phyloP scores from a whole-genome alignment of 2,113 vertebrate genomes.

The Dromiciops gliroides region DNA sequence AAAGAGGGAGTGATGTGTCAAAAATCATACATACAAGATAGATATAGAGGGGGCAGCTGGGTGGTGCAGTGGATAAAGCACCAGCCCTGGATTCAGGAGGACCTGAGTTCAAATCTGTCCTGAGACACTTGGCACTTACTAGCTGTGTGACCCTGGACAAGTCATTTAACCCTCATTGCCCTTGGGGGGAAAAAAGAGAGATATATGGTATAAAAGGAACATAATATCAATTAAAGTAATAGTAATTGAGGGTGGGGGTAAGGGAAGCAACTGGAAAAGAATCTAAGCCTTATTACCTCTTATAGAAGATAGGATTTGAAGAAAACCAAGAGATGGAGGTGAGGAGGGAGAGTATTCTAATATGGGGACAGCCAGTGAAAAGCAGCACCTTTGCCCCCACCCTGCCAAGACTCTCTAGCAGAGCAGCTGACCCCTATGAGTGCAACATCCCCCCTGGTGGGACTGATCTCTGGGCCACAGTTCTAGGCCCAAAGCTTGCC shows the following conservation, averaged over 20 bases:
- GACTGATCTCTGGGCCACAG: not conserved
- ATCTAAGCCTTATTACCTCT: not conserved
- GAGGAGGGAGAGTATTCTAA: not conserved
- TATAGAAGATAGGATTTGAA: not conserved
- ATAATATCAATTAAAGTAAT: not conserved
- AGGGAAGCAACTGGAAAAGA: not conserved
- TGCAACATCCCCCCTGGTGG: not conserved
- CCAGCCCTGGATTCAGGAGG: too few relatives aligned
- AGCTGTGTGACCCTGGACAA: too few relatives aligned
- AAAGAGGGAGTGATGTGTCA: not conserved
- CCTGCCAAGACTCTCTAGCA: not conserved
- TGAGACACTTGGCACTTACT: too few relatives aligned
- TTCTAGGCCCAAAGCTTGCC: not conserved
- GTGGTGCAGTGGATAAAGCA: too few relatives aligned
- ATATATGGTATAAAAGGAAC: not conserved
- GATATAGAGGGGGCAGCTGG: too few relatives aligned
- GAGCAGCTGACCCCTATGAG: not conserved
- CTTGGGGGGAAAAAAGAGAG: too few relatives aligned
- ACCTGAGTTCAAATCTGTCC: too few relatives aligned
- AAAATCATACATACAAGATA: not conserved
- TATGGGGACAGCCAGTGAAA: not conserved
- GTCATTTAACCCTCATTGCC: too few relatives aligned
- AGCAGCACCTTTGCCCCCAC: not conserved
- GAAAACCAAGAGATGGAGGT: not conserved
- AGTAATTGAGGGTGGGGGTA: not conserved